Evolutionary conservation across 2,113 vertebrate genomes (phyloP).

Genomic region (Henicopernis longicauda): DNA sequence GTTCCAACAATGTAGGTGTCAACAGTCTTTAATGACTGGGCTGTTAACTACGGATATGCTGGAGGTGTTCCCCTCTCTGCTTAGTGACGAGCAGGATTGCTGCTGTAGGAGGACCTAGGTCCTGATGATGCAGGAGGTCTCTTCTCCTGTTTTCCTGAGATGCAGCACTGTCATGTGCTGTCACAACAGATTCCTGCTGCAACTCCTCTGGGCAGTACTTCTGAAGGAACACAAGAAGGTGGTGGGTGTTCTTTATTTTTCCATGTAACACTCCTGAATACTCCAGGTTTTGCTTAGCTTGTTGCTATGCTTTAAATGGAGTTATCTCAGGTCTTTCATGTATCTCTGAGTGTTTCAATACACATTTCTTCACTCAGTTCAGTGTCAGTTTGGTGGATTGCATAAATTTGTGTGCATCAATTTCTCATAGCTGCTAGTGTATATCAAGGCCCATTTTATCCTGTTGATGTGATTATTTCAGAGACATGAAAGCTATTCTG

Average conservation of each 20-base stretch:
- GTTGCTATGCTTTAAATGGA: neutral
- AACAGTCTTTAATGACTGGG: neutral
- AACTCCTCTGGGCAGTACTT: neutral
- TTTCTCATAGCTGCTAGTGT: neutral
- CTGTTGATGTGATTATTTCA: constrained; percentile 9
- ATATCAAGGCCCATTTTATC: neutral
- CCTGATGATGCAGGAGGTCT: neutral
- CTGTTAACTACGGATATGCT: neutral
- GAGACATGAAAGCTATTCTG: neutral
- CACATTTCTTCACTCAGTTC: neutral
- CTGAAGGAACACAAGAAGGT: neutral
- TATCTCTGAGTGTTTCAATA: neutral
- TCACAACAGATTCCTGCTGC: constrained; percentile 31
- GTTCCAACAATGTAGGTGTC: neutral
- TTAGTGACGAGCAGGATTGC: neutral
- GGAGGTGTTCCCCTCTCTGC: neutral
- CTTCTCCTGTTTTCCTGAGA: neutral
- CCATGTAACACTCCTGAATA: neutral
- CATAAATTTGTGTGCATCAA: neutral
- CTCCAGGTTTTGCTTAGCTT: neutral
- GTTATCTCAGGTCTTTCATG: neutral
- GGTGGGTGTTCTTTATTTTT: constrained; percentile 25
- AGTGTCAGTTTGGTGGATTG: neutral
- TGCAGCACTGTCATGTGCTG: neutral
- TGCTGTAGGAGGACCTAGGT: constrained; percentile 18